phyloP scores from a whole-genome alignment of 2,797 vertebrate genomes.

The Acanthiza pusilla region DNA sequence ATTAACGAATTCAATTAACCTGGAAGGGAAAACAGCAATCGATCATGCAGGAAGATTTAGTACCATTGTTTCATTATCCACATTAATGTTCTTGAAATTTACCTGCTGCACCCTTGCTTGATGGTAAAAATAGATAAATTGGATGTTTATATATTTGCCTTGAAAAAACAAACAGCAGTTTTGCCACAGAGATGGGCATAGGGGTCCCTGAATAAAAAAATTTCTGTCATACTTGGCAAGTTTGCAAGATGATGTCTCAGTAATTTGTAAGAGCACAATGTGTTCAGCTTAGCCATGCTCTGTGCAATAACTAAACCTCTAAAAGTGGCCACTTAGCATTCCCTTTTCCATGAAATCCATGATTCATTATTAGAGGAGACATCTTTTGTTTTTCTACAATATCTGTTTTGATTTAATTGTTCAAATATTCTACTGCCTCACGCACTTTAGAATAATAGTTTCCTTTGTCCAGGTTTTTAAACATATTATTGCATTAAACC shows the following conservation, averaged over 20 bases:
- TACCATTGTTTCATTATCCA: neutral
- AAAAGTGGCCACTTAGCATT: neutral
- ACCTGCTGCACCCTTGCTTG: neutral
- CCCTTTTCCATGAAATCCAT: neutral
- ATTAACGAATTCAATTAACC: neutral
- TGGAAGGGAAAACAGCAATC: neutral
- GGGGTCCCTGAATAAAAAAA: neutral
- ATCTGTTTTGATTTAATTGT: neutral
- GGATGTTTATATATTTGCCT: neutral
- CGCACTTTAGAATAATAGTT: neutral
- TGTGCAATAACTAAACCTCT: neutral
- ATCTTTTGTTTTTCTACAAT: neutral
- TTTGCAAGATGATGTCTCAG: neutral
- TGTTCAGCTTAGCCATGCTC: neutral
- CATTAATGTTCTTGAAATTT: neutral
- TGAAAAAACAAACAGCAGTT: neutral
- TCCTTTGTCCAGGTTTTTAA: neutral
- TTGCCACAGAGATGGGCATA: neutral
- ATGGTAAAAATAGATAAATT: neutral
- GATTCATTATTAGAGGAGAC: neutral
- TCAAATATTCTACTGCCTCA: neutral
- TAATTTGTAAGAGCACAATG: neutral
- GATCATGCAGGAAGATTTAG: neutral
- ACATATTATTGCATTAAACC: neutral
- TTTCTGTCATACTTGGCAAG: neutral